These are phyloP conservation scores for Apodemia zela DNA, from an alignment of 2,888 invertebrate genomes.

Conservation along the genomic window DNA sequence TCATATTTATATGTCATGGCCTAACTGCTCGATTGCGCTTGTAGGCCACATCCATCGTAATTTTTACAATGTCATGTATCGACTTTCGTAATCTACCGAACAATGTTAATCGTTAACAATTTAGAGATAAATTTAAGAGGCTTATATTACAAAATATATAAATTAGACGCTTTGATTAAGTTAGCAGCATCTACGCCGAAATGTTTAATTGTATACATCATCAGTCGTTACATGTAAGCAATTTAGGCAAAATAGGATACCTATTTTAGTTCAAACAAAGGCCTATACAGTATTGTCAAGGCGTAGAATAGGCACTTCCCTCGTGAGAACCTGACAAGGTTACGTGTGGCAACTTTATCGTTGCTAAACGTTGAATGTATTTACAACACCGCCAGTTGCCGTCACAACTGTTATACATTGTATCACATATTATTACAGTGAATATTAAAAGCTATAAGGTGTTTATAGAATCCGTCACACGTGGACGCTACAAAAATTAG, in stretches of 20 bases:
- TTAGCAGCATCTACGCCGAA: background rate
- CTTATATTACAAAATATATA: background rate
- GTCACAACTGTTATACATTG: conserved; percentile 52
- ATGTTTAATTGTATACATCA: background rate
- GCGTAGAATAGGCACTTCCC: conserved; percentile 78
- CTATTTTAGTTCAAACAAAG: conserved; percentile 67
- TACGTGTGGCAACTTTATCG: conserved; percentile 77
- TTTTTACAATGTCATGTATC: conserved; percentile 77
- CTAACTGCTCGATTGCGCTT: conserved; percentile 73
- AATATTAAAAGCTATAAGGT: conserved; percentile 20
- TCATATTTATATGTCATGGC: conserved; percentile 75
- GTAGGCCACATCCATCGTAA: conserved; percentile 69
- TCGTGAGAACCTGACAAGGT: conserved; percentile 79
- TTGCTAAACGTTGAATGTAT: conserved; percentile 77
- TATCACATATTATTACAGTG: conserved; percentile 23
- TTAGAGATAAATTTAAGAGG: conserved; percentile 13
- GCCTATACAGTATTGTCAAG: conserved; percentile 77
- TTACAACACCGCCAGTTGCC: conserved; percentile 75
- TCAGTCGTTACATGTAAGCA: conserved; percentile 3
- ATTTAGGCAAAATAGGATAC: conserved; percentile 50
- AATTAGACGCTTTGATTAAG: background rate
- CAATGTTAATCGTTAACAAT: conserved; percentile 47
- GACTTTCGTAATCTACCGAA: conserved; percentile 61
- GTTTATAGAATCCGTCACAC: conserved; percentile 40
- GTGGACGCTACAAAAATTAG: conserved; percentile 68